phyloP scores from a whole-genome alignment of 2,797 vertebrate genomes.

The Sphenodon punctatus region DNA sequence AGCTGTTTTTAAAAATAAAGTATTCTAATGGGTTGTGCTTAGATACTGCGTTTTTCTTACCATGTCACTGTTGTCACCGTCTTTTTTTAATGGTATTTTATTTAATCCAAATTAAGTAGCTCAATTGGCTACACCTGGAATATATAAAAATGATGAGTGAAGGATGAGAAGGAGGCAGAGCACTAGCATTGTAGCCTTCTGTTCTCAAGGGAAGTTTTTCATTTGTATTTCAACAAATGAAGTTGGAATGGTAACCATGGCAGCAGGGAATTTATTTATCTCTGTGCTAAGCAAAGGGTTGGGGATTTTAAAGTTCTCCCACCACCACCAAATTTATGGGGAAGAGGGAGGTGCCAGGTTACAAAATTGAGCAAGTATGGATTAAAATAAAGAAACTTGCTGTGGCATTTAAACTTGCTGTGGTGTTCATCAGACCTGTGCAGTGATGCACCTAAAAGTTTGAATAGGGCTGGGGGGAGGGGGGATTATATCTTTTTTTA shows the following conservation, averaged over 20 bases:
- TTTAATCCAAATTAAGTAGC: conserved; percentile 53
- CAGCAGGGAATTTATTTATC: conserved; percentile 54
- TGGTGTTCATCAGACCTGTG: accelerated
- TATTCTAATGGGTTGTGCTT: conserved; percentile 22
- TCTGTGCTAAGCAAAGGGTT: conserved; percentile 35
- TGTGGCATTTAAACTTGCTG: neutral
- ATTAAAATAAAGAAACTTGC: neutral
- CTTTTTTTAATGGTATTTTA: conserved; percentile 56
- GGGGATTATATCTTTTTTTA: no score
- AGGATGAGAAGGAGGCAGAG: conserved; percentile 39
- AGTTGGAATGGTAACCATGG: conserved; percentile 55
- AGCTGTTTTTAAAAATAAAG: no score
- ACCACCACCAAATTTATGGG: no score
- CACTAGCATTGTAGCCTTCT: conserved; percentile 54
- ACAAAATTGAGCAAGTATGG: neutral
- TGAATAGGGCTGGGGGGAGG: no score
- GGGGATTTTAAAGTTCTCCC: no score
- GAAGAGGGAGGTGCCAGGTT: neutral
- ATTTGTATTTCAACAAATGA: conserved; percentile 44
- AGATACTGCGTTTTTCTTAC: conserved; percentile 34
- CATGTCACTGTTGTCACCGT: conserved; percentile 34
- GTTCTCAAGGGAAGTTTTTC: conserved; percentile 37
- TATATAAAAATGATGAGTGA: conserved; percentile 48
- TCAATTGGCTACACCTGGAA: no score
- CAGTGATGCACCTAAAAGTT: no score